phyloP scores from a whole-genome alignment of 2,797 vertebrate species.

The Erpetoichthys calabaricus region DNA sequence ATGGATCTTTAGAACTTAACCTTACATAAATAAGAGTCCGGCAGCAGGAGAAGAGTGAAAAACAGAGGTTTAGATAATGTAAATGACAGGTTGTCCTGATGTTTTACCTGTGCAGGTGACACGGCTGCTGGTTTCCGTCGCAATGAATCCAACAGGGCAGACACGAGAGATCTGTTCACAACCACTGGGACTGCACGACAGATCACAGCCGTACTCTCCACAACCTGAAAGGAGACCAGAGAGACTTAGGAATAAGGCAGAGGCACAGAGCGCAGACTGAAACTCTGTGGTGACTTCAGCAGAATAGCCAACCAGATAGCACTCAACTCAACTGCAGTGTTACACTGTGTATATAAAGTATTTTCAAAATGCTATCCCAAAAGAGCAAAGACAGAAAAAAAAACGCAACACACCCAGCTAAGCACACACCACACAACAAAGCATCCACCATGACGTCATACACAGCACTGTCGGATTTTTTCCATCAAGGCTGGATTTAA shows the following conservation, averaged over 20 bases:
- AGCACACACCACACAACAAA: too few relatives aligned
- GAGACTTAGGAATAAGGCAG: neutral
- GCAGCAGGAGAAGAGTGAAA: neutral
- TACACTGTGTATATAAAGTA: constrained; percentile 2
- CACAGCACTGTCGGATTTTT: too few relatives aligned
- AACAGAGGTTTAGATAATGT: neutral
- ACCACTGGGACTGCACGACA: constrained; percentile 51
- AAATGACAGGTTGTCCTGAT: neutral
- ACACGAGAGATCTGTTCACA: constrained; percentile 56
- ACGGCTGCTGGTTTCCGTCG: constrained; percentile 47
- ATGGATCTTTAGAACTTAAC: neutral
- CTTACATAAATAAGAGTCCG: constrained; percentile 1
- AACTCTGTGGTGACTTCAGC: neutral
- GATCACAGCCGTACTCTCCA: constrained; percentile 53
- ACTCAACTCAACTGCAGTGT: constrained; percentile 1
- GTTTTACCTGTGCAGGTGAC: constrained; percentile 47
- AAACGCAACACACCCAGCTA: neutral
- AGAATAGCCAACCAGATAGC: too few relatives aligned
- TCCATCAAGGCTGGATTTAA: too few relatives aligned
- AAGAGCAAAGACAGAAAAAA: neutral
- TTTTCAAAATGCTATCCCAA: neutral
- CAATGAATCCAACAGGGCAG: constrained; percentile 50
- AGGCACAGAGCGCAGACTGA: too few relatives aligned
- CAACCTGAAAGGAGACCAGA: constrained; percentile 17
- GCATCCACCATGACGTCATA: too few relatives aligned